phyloP scores from a whole-genome alignment of 92 coral and sea anemone species.

The Chrysogorgia sp. region DNA sequence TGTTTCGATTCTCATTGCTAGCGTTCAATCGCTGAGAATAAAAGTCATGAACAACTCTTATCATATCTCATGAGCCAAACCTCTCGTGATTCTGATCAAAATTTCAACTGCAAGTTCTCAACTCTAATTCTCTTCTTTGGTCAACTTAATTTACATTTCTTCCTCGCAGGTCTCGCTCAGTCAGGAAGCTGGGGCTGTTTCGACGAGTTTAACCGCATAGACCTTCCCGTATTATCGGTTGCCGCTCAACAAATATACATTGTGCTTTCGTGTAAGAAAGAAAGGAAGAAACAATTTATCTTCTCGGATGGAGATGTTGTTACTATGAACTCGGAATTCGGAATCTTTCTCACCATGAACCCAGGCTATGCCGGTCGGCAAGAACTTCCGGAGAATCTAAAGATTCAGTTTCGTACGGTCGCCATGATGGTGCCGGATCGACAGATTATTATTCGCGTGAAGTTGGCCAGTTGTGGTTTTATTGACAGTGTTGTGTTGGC shows the following conservation, averaged over 20 bases:
- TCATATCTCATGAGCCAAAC: too few relatives aligned
- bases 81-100: too few relatives aligned
- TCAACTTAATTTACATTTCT: background rate
- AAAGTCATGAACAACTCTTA: too few relatives aligned
- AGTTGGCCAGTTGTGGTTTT: constrained; percentile 86
- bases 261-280: constrained; percentile 78
- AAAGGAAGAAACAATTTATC: constrained; percentile 82
- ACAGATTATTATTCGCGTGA: constrained; percentile 84
- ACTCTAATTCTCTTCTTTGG: too few relatives aligned
- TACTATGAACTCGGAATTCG: constrained; percentile 81
- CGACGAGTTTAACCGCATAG: constrained; percentile 88
- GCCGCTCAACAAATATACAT: constrained; percentile 92
- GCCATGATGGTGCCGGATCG: constrained; percentile 96
- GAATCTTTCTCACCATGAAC: constrained; percentile 61
- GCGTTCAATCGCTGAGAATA: too few relatives aligned
- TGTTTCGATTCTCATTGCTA: too few relatives aligned
- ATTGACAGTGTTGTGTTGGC: constrained; percentile 81
- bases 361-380: constrained; percentile 80
- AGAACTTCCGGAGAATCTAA: constrained; percentile 81
- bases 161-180: constrained; percentile 75
- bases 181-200: constrained; percentile 97
- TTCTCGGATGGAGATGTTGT: constrained; percentile 90
- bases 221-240: constrained; percentile 83
- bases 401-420: constrained; percentile 88
- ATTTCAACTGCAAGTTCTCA: too few relatives aligned